phyloP scores from a whole-genome alignment of 2,888 invertebrate species.

The Drosophila yooni region DNA sequence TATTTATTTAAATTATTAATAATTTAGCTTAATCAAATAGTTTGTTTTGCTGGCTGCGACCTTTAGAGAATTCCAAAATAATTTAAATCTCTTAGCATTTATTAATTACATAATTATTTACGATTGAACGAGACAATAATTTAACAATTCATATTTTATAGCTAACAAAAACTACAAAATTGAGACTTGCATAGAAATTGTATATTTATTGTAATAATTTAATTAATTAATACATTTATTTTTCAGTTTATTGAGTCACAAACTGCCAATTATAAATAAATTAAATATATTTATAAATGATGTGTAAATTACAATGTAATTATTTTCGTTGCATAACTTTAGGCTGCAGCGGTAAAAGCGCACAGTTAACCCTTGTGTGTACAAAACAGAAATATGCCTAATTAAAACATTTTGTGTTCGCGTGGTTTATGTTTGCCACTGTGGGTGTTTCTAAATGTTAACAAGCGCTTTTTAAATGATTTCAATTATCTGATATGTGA shows the following conservation, averaged over 20 bases:
- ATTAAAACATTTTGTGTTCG: slow-evolving; percentile 14
- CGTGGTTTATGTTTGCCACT: slow-evolving; percentile 7
- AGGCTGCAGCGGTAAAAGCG: slow-evolving; percentile 32
- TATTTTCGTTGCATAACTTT: slow-evolving; percentile 54
- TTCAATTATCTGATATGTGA: slow-evolving; percentile 62
- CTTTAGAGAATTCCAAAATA: slow-evolving; percentile 72
- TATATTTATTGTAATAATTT: neutral
- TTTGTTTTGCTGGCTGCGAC: slow-evolving; percentile 27
- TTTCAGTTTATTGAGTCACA: slow-evolving; percentile 30
- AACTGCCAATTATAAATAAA: slow-evolving; percentile 5
- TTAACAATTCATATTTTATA: slow-evolving; percentile 16
- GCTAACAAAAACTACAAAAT: neutral
- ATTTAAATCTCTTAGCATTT: slow-evolving; percentile 11
- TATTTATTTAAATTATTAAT: slow-evolving; percentile 50
- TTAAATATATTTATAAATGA: neutral
- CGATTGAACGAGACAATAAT: slow-evolving; percentile 14
- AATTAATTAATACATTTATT: slow-evolving; percentile 6
- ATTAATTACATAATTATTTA: slow-evolving; percentile 24
- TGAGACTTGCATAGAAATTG: neutral
- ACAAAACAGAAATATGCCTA: neutral
- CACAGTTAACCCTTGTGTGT: slow-evolving; percentile 34
- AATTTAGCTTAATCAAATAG: slow-evolving; percentile 34
- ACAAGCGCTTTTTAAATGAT: slow-evolving; percentile 60
- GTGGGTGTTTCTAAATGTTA: slow-evolving; percentile 45
- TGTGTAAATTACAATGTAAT: slow-evolving; percentile 1